phyloP scores from a whole-genome alignment of 2,888 invertebrate species.

The Lasioglossum figueresi region DNA sequence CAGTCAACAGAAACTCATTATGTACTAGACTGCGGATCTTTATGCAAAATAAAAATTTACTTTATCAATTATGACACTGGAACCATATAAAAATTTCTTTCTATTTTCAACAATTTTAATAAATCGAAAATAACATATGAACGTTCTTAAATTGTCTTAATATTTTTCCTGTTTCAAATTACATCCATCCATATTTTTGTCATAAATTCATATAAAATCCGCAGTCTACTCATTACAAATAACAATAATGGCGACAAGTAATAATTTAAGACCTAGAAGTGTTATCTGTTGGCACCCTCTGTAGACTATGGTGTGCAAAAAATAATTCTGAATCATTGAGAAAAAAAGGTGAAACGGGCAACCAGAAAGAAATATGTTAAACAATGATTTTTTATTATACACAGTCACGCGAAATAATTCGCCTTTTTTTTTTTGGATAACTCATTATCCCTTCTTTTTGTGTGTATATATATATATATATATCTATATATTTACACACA shows the following conservation, averaged over 20 bases:
- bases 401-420: constrained; percentile 74
- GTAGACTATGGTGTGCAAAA: constrained; percentile 17
- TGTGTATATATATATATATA: constrained; percentile 12
- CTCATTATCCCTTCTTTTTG: constrained; percentile 45
- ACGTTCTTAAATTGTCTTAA: no score
- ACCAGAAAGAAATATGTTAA: constrained; percentile 55
- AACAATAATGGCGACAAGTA: constrained; percentile 34
- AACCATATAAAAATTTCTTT: no score
- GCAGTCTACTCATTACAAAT: no score
- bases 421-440: constrained; percentile 67
- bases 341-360: constrained; percentile 40
- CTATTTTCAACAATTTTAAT: no score
- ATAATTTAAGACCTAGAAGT: constrained; percentile 42
- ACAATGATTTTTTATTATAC: constrained; percentile 72
- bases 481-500: background rate
- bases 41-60: no score
- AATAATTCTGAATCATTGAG: constrained; percentile 10
- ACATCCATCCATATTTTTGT: no score
- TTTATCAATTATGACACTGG: no score
- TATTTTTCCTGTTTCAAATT: no score
- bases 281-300: constrained; percentile 57
- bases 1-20: constrained; percentile 35
- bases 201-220: no score
- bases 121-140: no score
- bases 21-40: background rate